Conservation (phyloP, 2,113 vertebrate species). For the Sapajus apella region DNA sequence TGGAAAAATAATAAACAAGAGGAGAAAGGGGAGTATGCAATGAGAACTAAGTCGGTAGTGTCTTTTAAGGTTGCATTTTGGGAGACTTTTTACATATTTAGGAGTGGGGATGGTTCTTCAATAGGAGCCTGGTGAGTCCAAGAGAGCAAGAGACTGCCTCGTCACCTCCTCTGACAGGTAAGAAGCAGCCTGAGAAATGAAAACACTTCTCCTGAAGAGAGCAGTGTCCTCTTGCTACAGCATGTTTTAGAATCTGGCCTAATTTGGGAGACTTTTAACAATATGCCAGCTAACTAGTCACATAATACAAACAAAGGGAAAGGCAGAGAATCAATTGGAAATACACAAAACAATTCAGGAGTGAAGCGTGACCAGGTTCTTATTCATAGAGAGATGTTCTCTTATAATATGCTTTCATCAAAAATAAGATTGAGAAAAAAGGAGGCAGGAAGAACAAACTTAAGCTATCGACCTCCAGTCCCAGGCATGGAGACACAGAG, state of each 20-base stretch:
- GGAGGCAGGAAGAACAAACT: too few species aligned
- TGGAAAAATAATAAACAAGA: background rate
- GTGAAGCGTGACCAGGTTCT: background rate
- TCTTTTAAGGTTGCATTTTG: background rate
- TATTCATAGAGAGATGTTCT: accelerated
- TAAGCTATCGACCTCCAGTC: background rate
- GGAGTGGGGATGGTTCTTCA: background rate
- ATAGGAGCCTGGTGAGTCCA: accelerated
- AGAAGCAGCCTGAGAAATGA: background rate
- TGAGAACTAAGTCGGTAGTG: background rate
- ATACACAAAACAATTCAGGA: background rate
- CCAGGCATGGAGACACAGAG: accelerated
- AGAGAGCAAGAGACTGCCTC: accelerated
- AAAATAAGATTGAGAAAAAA: background rate
- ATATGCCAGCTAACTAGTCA: too few species aligned
- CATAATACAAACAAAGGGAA: background rate
- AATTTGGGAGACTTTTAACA: background rate
- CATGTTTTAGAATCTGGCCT: background rate
- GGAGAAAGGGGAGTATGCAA: background rate
- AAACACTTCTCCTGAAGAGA: background rate
- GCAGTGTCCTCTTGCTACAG: background rate
- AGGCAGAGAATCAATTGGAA: background rate
- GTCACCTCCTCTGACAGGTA: background rate
- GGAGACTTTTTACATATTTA: background rate
- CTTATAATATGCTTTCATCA: accelerated